Conservation (phyloP, 2,113 vertebrate species). For the Asarcornis scutulata region DNA sequence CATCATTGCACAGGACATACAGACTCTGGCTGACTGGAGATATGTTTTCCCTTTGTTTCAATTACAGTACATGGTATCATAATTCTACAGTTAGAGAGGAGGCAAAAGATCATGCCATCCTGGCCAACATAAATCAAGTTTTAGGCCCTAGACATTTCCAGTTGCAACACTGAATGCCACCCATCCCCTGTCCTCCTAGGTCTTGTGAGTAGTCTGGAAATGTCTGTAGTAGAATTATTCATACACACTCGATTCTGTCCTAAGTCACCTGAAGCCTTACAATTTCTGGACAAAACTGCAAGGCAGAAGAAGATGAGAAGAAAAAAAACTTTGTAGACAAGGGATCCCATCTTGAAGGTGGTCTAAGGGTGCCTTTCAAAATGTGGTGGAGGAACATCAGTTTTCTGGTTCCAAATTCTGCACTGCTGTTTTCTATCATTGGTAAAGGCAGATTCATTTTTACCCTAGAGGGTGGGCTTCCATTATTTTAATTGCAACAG, state of each 20-base stretch:
- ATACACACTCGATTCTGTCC: neutral
- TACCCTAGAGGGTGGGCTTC: neutral
- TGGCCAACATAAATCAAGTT: neutral
- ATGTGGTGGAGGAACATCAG: neutral
- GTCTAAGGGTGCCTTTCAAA: neutral
- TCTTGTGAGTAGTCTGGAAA: neutral
- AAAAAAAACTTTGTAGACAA: neutral
- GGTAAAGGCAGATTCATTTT: constrained; percentile 14
- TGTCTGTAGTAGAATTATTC: neutral
- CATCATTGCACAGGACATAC: neutral
- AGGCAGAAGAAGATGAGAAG: neutral
- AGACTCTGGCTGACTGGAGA: neutral
- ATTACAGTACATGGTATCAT: neutral
- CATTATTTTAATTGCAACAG: constrained; percentile 27
- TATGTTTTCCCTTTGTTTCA: neutral
- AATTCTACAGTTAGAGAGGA: neutral
- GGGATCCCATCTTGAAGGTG: neutral
- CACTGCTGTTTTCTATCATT: constrained; percentile 27
- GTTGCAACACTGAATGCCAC: neutral
- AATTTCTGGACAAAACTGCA: neutral
- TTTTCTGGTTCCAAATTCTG: neutral
- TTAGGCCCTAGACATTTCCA: neutral
- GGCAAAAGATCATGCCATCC: neutral
- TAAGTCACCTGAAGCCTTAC: neutral
- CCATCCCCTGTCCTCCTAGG: neutral